phyloP scores from a whole-genome alignment of 2,888 invertebrate species.

The Therioaphis trifolii region DNA sequence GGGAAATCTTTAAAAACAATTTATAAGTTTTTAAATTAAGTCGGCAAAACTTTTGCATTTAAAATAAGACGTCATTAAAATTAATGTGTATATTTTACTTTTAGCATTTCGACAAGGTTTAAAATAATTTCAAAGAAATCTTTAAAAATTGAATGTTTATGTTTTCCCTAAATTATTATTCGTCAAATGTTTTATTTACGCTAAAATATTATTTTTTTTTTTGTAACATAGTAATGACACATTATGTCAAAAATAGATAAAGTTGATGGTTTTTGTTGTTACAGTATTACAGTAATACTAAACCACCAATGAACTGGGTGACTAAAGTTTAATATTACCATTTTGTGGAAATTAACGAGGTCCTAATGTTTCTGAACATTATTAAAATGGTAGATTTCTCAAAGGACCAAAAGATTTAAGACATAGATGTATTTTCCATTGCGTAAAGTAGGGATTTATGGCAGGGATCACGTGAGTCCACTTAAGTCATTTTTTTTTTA shows the following conservation, averaged over 20 bases:
- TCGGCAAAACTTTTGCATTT: slow-evolving; percentile 1
- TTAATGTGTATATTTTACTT: not conserved
- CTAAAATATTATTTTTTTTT: not conserved
- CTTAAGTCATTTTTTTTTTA: slow-evolving; percentile 47
- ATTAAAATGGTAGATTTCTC: slow-evolving; percentile 41
- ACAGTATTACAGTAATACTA: not conserved
- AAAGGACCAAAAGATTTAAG: slow-evolving; percentile 28
- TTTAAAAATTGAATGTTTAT: not conserved
- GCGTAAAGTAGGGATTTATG: not conserved
- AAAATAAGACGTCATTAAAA: slow-evolving; percentile 10
- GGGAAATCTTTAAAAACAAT: slow-evolving; percentile 21
- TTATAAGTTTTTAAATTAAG: slow-evolving; percentile 35
- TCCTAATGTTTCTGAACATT: slow-evolving; percentile 37
- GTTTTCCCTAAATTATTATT: not conserved
- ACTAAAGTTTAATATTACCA: slow-evolving; percentile 53
- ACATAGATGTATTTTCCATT: not conserved
- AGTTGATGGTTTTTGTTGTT: not conserved
- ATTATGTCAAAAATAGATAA: slow-evolving; percentile 20
- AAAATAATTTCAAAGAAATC: not conserved
- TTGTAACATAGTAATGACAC: not conserved
- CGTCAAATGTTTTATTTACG: not conserved
- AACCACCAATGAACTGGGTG: slow-evolving; percentile 3
- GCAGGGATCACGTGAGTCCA: not conserved
- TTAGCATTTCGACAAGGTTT: not conserved
- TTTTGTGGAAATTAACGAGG: slow-evolving; percentile 28